A percentile compares a stretch with the other conserved stretches of the same genome.
phyloP scores from a whole-genome alignment of 2,888 invertebrate species.

The Agrenia bidenticulata region DNA sequence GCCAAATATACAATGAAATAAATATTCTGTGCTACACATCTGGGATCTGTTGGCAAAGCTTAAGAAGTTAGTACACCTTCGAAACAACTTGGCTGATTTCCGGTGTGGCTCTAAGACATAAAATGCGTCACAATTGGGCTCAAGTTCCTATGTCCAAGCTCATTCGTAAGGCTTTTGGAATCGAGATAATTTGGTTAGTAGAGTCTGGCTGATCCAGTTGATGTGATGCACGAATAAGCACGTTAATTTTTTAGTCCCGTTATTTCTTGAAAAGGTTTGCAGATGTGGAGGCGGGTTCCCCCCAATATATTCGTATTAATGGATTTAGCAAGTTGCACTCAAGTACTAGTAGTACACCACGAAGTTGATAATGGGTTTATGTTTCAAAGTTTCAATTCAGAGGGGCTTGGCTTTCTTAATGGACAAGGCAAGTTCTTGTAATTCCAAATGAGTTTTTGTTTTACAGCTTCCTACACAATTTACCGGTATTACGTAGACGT shows the following conservation, averaged over 20 bases:
- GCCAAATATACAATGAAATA: no score
- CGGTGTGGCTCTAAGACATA: no score
- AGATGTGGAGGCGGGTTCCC: constrained; percentile 5
- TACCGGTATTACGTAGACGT: constrained; percentile 7
- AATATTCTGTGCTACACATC: no score
- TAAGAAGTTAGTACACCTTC: no score
- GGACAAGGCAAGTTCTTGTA: constrained; percentile 1
- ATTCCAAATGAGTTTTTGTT: constrained; percentile 14
- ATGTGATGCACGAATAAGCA: constrained; percentile 19
- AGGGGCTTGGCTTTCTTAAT: neutral
- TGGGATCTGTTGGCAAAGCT: no score
- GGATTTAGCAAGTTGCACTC: neutral
- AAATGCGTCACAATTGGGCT: no score
- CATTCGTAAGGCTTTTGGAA: no score
- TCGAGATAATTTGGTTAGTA: no score
- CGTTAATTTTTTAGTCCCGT: constrained; percentile 17
- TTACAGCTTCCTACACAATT: constrained; percentile 12
- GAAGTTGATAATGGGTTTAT: neutral
- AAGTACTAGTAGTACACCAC: neutral
- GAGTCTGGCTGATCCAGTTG: constrained; percentile 1
- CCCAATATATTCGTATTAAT: neutral
- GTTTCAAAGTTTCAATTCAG: neutral
- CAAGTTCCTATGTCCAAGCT: no score
- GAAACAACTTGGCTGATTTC: no score
- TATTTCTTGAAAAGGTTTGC: constrained; percentile 14